phyloP scores from a whole-genome alignment of 35 echinoderm and acorn worm species.

The Chiridota heheva region DNA sequence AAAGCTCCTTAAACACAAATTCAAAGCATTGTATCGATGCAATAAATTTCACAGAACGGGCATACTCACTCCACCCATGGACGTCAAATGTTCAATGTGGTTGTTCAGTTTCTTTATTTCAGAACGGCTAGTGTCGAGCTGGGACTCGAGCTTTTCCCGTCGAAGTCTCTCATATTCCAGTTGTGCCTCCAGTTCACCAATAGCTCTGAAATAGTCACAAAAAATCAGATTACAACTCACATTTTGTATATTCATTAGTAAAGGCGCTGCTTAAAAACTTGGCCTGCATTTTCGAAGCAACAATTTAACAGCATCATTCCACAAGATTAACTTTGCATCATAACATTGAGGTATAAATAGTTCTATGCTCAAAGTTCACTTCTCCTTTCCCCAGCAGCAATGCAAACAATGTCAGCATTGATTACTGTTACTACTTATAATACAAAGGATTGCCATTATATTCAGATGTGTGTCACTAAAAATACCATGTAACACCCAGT shows the following conservation, averaged over 20 bases:
- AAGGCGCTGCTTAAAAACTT: no score
- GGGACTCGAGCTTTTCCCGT: constrained; percentile 94
- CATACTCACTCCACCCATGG: constrained; percentile 60
- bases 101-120: constrained; percentile 87
- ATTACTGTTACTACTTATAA: no score
- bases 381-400: not conserved
- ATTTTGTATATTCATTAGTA: not conserved
- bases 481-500: no score
- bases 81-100: constrained; percentile 66
- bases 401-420: no score
- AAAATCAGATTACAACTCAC: not conserved
- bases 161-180: constrained; percentile 94
- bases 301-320: no score
- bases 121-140: constrained; percentile 80
- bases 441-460: no score
- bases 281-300: no score
- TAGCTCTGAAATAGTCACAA: constrained; percentile 44
- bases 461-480: no score
- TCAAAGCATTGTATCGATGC: not conserved
- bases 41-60: not conserved
- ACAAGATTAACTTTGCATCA: no score
- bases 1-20: no score
- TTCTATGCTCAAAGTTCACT: not conserved
- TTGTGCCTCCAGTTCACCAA: constrained; percentile 90
- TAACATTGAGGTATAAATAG: no score